Evolutionary conservation across 2,113 vertebrate species (phyloP), one percentile per base, ranked within the genome.

Genomic region (Oryzias melastigma): DNA sequence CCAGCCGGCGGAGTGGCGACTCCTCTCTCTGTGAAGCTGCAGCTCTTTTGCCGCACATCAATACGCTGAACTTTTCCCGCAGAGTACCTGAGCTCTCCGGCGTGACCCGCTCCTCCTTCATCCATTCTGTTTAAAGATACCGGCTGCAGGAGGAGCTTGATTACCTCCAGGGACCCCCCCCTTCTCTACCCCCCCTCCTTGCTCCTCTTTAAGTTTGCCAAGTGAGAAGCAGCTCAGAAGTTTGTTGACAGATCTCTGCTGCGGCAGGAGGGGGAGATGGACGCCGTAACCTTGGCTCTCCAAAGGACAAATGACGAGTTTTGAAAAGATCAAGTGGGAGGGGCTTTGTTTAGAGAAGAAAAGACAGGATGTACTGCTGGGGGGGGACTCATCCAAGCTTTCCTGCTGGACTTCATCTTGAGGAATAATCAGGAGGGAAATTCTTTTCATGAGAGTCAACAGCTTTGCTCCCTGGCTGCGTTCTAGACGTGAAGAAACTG

Each of bases 111-210:
- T 68, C 77, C 80, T 80, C 83, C 85, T 87, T 87, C 71, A 89
- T 86, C 84, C 86, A 68, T 77, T 80, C 82, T 71, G 77, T 87
- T 89, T 87, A 85, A 89, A 89, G 87, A 80, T 66, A 76, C 52
- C 44, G 66, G 71, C 60, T 64, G 73, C 67, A 51, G 67, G 76
- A 75, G 81, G 72, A 73, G 77, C 68, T 76, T 85, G 85, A 89
- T 87, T 80, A 81, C 87, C 87, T 85, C 87, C 82, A 61, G 85
- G 85, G 83, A 86, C 80, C 40, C 66, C 57, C 63, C 58, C 22
- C 22, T 22, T 3, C 22, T 22, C 22, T 2, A 13, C 15, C 66
- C 65, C 75, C 67, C 66, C 51, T 61, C 60, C 63, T 54, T 13
- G 17, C 68, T 66, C 75, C 67, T 76, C 83, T 89, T 87, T 61